Base-by-base conservation (phyloP, 2,797 vertebrate genomes). In the Leptatherina wallacei region DNA sequence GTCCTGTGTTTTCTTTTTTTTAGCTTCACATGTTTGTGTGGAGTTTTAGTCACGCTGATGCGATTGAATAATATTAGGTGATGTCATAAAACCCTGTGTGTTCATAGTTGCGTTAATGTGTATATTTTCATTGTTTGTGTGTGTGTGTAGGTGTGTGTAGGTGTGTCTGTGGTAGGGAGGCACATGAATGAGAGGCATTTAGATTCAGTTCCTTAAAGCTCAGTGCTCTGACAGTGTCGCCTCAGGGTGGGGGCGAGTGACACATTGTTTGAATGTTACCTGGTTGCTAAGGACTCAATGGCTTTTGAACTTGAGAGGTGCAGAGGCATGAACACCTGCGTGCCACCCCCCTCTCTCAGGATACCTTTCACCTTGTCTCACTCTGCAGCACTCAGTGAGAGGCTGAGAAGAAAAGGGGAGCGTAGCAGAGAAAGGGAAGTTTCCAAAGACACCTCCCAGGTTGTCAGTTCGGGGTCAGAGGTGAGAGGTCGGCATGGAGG, bases 261-360 rank as follows among this genome's bases (percentile, higher is more conserved):
- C 82, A 84, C 87, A 86, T 92, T 93, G 91, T 93, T 91, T 88
- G 87, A 82, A 85, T 85, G 89, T 88, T 92, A 78, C 88, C 79
- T 85, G 82, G 89, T 92, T 92, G 88, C 92, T 86, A 85, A 88
- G 86, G 89, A 90, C 83, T 92, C 87, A 74, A 49, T 89, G 82
- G 88, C 89, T 93, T 95, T 94, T 95, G 94, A 95, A 95, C 93
- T 94, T 94, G 92, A 94, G 92, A 93, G 89, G 92, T 89, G 92
- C 87, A 80, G 75, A 93, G 91, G 85, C 84, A 90, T 87, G 94
- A 95, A 94, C 94, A 95, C 94, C 94, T 95, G 93, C 58, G 69
- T 29, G 40, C 13, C 80, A 77, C 83, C 81, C 77, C 22, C 9
- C 7, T 8, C 72, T 61, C 68, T 54, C 70, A 52, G 60, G 88